Percentiles rank a stretch among this genome's conserved stretches.
Evolutionary conservation across 2,797 vertebrate genomes (phyloP).

Genomic region (Neopelma chrysocephalum): DNA sequence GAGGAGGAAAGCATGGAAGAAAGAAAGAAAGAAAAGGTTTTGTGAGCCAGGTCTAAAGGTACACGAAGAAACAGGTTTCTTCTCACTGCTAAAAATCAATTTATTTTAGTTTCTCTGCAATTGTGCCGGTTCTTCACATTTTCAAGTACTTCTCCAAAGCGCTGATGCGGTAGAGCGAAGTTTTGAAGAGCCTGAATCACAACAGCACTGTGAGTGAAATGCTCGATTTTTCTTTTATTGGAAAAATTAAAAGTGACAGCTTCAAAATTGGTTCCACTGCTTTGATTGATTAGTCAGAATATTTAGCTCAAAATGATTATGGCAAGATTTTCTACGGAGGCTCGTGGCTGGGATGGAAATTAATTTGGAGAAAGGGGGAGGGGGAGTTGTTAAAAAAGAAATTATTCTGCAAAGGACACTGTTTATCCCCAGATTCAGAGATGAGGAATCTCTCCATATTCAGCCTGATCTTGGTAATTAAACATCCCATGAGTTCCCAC

Average conservation of each 20-base stretch:
- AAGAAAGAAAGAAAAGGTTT: not conserved
- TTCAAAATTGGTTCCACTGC: conserved; percentile 43
- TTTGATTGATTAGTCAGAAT: conserved; percentile 65
- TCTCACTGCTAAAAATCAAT: conserved; percentile 25
- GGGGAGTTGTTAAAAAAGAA: not conserved
- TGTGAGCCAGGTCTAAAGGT: not conserved
- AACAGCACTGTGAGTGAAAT: conserved; percentile 3
- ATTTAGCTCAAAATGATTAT: conserved; percentile 38
- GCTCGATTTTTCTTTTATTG: conserved; percentile 42
- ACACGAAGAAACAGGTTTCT: not conserved
- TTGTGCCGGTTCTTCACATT: conserved; percentile 10
- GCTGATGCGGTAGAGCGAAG: not conserved
- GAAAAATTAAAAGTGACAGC: conserved; percentile 62
- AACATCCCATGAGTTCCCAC: not conserved
- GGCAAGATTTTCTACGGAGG: conserved; percentile 28
- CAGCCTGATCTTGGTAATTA: not conserved
- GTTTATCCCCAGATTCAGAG: not conserved
- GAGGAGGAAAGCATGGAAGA: not conserved
- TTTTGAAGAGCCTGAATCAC: conserved; percentile 21
- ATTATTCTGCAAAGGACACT: not conserved
- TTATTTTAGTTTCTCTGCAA: conserved; percentile 1
- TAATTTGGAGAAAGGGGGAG: not conserved
- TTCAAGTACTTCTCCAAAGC: conserved; percentile 10
- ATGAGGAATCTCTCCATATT: not conserved
- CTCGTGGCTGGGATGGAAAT: not conserved